Conservation (phyloP, 2,797 vertebrate species). For the Leontocebus nigricollis region DNA sequence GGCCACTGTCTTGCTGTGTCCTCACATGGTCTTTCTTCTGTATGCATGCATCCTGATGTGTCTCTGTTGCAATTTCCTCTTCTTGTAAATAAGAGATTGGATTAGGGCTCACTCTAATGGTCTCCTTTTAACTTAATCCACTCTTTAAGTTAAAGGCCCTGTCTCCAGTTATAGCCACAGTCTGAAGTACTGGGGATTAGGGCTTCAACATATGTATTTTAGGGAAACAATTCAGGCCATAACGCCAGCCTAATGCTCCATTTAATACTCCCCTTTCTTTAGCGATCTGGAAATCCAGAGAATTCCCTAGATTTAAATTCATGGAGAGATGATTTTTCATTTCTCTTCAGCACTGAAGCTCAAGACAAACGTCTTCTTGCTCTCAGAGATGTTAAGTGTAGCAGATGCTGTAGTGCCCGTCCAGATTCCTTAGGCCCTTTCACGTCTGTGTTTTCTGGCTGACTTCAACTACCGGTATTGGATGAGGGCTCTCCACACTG, state of each 20-base stretch:
- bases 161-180: neutral
- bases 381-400: neutral
- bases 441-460: neutral
- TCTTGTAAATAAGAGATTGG: neutral
- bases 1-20: neutral
- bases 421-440: neutral
- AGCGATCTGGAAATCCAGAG: neutral
- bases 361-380: neutral
- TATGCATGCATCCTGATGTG: neutral
- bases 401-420: neutral
- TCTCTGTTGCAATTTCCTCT: neutral
- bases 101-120: neutral
- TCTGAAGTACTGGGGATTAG: neutral
- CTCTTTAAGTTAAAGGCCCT: neutral
- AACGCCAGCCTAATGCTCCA: neutral
- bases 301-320: neutral
- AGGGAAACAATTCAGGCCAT: neutral
- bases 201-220: neutral
- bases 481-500: neutral
- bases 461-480: neutral
- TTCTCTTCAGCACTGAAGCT: neutral
- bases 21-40: neutral
- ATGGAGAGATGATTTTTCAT: neutral
- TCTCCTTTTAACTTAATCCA: neutral
- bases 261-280: neutral